Percentiles rank a stretch among this genome's conserved stretches.
Conservation (phyloP, 2,113 vertebrate species). For the Copsychus sechellarum region DNA sequence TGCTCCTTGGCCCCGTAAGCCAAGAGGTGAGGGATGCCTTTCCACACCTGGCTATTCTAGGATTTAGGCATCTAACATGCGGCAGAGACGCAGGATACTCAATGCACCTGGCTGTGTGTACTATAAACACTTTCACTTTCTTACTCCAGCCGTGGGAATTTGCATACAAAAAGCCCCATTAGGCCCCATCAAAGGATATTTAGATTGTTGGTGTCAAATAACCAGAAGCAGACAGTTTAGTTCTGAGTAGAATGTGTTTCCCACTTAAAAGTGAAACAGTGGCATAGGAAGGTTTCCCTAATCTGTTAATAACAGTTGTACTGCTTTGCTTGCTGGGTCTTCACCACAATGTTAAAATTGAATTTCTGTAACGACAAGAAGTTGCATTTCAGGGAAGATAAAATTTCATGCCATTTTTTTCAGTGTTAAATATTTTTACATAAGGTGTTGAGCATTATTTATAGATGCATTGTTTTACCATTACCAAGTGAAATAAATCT, state of each 20-base stretch:
- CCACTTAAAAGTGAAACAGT: not conserved
- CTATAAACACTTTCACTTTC: not conserved
- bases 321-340: not conserved
- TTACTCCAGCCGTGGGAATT: not conserved
- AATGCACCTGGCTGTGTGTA: rapidly evolving
- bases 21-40: not conserved
- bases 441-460: not conserved
- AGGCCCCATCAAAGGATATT: not conserved
- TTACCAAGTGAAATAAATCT: not conserved
- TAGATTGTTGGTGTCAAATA: not conserved
- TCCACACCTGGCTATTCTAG: rapidly evolving
- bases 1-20: rapidly evolving
- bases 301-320: not conserved
- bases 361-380: not conserved
- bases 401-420: not conserved
- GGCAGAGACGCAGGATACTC: rapidly evolving
- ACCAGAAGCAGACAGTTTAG: not conserved
- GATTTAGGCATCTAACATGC: not conserved
- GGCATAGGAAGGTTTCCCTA: not conserved
- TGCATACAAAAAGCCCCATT: not conserved
- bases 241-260: not conserved
- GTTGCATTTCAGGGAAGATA: not conserved
- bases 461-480: not conserved
- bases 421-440: not conserved
- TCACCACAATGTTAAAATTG: not conserved